These are phyloP conservation scores for Patella ulyssiponensis DNA, from an alignment of 2,888 invertebrate species.

Conservation along the genomic window DNA sequence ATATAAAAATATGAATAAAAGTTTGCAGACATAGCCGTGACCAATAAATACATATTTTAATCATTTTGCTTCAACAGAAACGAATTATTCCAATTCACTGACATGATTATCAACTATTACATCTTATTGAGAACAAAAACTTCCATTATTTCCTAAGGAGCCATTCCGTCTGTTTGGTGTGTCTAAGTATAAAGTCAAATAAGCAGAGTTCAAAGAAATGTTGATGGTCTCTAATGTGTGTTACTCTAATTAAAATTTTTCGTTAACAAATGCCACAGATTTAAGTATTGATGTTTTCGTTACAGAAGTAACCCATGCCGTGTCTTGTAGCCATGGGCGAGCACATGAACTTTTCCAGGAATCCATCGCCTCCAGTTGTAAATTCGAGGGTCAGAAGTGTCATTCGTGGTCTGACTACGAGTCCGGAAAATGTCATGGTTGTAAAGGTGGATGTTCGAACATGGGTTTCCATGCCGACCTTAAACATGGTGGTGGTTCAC, in stretches of 20 bases:
- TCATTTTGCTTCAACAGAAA: too few species aligned
- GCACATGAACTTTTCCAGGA: constrained; percentile 45
- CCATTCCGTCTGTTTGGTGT: not conserved
- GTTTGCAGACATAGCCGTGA: too few species aligned
- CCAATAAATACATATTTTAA: too few species aligned
- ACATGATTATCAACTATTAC: too few species aligned
- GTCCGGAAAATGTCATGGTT: constrained; percentile 50
- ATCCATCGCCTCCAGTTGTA: constrained; percentile 50
- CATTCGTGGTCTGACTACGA: constrained; percentile 42
- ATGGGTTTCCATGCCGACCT: constrained; percentile 57
- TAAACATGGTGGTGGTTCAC: constrained; percentile 40
- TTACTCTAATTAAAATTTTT: not conserved
- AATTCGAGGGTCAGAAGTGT: constrained; percentile 48
- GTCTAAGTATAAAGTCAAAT: not conserved
- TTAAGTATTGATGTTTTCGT: not conserved
- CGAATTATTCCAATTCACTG: too few species aligned
- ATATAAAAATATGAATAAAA: too few species aligned
- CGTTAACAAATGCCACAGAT: too few species aligned
- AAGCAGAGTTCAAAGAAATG: not conserved
- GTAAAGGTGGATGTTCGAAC: constrained; percentile 47
- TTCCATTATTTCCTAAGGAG: too few species aligned
- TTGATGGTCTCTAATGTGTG: not conserved
- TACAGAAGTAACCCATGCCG: constrained; percentile 21
- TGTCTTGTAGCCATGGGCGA: constrained; percentile 54
- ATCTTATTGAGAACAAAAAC: too few species aligned